Percentiles rank a stretch among this genome's conserved stretches.
Conservation (phyloP, 2,797 vertebrate genomes). For the Merluccius polli region DNA sequence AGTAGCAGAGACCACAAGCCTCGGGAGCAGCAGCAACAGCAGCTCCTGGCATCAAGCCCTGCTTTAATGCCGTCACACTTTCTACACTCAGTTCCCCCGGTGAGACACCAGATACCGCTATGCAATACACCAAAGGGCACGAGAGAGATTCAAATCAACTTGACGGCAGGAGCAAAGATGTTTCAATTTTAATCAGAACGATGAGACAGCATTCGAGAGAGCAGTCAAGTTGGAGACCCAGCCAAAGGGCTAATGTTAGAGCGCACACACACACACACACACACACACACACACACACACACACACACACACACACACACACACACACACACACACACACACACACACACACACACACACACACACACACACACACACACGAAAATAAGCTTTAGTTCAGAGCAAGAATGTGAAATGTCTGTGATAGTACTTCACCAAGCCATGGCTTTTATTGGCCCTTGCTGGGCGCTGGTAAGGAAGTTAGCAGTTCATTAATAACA, state of each 20-base stretch:
- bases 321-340: background rate
- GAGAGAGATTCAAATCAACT: constrained; percentile 4
- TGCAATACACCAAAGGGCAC: background rate
- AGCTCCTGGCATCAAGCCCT: constrained; percentile 7
- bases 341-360: constrained; percentile 9
- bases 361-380: constrained; percentile 1
- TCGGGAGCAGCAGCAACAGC: constrained; percentile 7
- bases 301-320: constrained; percentile 3
- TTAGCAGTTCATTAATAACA: constrained; percentile 46
- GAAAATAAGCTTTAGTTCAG: constrained; percentile 15
- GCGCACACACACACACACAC: constrained; percentile 13
- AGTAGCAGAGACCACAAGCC: background rate
- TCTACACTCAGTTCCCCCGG: constrained; percentile 16
- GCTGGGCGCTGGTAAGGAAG: constrained; percentile 33
- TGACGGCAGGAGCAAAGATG: background rate
- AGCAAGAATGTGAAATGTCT: constrained; percentile 37
- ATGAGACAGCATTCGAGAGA: constrained; percentile 1
- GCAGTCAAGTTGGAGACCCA: background rate
- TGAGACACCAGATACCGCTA: constrained; percentile 19
- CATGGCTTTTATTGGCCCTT: constrained; percentile 39
- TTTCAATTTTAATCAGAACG: background rate
- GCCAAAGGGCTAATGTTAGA: background rate
- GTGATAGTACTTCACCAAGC: constrained; percentile 44
- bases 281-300: constrained; percentile 19
- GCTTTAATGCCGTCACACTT: constrained; percentile 2